These are phyloP conservation scores for Papilio aristodemus DNA, from an alignment of 1,140 invertebrate genomes.

Conservation along the genomic window DNA sequence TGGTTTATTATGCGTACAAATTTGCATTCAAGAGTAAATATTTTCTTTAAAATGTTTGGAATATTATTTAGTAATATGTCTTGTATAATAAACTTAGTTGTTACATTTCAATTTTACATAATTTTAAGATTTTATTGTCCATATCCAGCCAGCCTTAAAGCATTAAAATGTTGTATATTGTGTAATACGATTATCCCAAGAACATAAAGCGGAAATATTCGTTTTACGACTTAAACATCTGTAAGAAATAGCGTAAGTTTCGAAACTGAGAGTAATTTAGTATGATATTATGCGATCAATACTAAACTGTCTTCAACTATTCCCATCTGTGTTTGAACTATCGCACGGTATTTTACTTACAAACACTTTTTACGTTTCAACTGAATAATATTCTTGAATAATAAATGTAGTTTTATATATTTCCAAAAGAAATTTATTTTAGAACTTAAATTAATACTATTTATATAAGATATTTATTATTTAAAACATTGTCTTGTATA, in stretches of 20 bases:
- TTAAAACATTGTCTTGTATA: no score
- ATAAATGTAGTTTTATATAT: no score
- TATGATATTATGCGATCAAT: conserved; percentile 14
- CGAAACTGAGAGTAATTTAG: conserved; percentile 5
- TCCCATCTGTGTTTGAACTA: background rate
- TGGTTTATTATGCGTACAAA: no score
- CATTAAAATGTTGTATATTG: conserved; percentile 5
- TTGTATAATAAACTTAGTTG: background rate
- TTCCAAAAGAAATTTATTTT: no score
- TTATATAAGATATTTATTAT: no score
- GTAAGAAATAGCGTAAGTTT: conserved; percentile 14
- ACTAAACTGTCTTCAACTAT: background rate
- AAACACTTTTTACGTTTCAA: no score
- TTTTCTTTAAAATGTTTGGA: no score
- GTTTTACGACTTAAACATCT: conserved; percentile 20
- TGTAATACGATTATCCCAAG: background rate
- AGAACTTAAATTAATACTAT: no score
- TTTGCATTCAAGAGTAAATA: no score
- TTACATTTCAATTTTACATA: background rate
- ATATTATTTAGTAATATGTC: background rate
- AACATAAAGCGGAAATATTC: conserved; percentile 2
- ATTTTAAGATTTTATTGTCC: background rate
- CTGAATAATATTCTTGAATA: no score
- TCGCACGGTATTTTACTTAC: background rate
- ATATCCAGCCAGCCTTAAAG: background rate